These are phyloP conservation scores for Euproctis similis DNA, from an alignment of 2,888 invertebrate genomes.

Conservation along the genomic window DNA sequence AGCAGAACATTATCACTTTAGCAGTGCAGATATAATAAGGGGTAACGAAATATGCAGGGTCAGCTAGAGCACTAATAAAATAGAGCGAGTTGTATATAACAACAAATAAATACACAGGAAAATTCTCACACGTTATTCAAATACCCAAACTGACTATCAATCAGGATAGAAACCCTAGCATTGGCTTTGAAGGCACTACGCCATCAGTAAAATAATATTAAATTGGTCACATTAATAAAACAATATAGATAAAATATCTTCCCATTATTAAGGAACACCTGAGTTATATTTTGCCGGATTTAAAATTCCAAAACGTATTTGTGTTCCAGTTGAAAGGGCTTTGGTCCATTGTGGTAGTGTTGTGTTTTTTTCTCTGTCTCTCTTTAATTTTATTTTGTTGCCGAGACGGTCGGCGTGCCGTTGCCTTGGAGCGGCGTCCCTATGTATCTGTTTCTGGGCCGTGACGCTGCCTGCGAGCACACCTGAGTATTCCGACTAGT, in stretches of 20 bases:
- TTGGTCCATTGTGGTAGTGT: slow-evolving; percentile 60
- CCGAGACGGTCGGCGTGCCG: slow-evolving; percentile 23
- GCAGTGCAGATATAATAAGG: no score
- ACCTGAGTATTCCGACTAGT: slow-evolving; percentile 64
- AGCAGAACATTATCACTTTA: no score
- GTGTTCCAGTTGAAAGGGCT: slow-evolving; percentile 49
- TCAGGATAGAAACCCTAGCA: no score
- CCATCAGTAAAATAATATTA: no score
- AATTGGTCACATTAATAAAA: slow-evolving; percentile 17
- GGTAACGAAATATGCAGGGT: no score
- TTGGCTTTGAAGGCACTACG: no score
- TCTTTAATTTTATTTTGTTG: slow-evolving; percentile 63
- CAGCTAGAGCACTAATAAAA: no score
- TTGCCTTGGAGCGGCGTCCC: slow-evolving; percentile 43
- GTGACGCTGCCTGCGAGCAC: slow-evolving; percentile 37
- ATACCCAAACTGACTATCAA: no score
- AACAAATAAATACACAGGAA: no score
- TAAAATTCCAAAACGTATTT: slow-evolving; percentile 54
- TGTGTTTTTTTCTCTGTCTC: no score
- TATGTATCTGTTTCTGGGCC: slow-evolving; percentile 37
- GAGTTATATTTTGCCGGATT: slow-evolving; percentile 29
- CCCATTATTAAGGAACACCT: slow-evolving; percentile 31
- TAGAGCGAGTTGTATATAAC: no score
- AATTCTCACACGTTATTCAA: no score
- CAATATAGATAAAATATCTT: slow-evolving; percentile 19